Evolutionary conservation across 2,113 vertebrate genomes (phyloP), one percentile per base, ranked within the genome.

Genomic region (Piprites chloris): DNA sequence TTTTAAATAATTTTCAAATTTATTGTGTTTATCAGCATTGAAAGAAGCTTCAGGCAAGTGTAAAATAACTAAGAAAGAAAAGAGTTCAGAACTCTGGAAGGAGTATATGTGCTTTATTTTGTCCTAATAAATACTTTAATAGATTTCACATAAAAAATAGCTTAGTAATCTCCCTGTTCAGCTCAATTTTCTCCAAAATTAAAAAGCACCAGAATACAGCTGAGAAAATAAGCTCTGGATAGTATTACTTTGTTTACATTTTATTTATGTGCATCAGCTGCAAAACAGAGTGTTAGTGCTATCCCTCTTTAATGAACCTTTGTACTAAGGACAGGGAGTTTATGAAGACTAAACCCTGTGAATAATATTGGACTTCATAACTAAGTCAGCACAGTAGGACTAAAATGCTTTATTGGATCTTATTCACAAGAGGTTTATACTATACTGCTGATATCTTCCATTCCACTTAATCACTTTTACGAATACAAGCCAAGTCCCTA

Each of bases 371-470:
- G 37, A 46, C 66, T 95, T 83, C 69, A 39, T 82, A 75, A 90
- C 50, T 33, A 85, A 85, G 77, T 79, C 46, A 89, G 85, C 68
- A 32, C 47, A 44, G 30, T 55, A 88, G 77, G 71, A 66, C 33
- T 76, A 69, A 96, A 95, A 95, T 46, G 27, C 67, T 85, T 88
- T 72, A 85, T 87, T 94, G 49, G 65, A 85, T 81, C 76, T 65
- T 69, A 83, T 79, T 91, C 93, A 49, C 69, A 52, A 62, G 90
- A 89, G 90, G 44, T 50, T 74, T 67, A 46, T 67, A n/a, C 82
- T 73, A 24, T 65, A 86, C 50, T 8, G 8, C 71, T 53, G 72
- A 32, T 91, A 68, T 41, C 93, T 65, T 79, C 47, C 56, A 58
- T 81, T 86, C 58, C 49, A 83, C 83, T 90, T 67, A 91, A 89